Evolutionary conservation across 1,140 invertebrate species (phyloP).

Genomic region (Augochlora pura): DNA sequence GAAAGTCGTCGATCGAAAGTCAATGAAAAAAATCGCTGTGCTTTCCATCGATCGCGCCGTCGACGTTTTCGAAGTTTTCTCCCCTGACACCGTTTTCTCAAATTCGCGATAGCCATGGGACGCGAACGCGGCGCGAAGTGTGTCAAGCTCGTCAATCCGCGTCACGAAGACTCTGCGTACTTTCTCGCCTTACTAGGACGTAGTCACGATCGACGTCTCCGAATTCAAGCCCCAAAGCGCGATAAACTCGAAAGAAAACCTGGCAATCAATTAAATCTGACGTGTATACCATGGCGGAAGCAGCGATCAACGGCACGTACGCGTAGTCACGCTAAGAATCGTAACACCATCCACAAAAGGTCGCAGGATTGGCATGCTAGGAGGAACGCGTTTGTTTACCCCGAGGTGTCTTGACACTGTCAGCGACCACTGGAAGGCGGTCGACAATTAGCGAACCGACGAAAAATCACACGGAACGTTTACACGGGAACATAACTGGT

Average conservation of each 20-base stretch:
- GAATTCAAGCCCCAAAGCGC: background rate
- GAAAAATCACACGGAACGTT: no score
- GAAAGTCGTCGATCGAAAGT: slow-evolving; percentile 62
- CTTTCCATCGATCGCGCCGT: slow-evolving; percentile 30
- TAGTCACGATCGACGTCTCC: background rate
- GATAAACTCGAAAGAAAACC: background rate
- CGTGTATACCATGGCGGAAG: background rate
- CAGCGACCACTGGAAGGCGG: no score
- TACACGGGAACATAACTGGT: slow-evolving; percentile 10
- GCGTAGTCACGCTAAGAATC: no score
- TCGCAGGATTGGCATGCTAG: background rate
- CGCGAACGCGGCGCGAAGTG: slow-evolving; percentile 17
- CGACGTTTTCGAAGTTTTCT: slow-evolving; percentile 14
- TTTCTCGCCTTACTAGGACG: slow-evolving; percentile 48
- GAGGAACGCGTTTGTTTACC: slow-evolving; percentile 13
- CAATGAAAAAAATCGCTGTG: slow-evolving; percentile 47
- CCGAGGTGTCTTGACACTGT: background rate
- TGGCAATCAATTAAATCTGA: no score
- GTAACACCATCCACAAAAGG: background rate
- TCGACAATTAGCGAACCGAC: no score
- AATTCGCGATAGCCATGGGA: background rate
- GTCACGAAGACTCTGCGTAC: slow-evolving; percentile 10
- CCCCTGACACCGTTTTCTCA: slow-evolving; percentile 5
- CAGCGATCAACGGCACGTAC: no score
- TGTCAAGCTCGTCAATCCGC: slow-evolving; percentile 26